These are phyloP conservation scores for Phylloscopus trochiloides DNA, from an alignment of 2,113 vertebrate species.

Conservation along the genomic window DNA sequence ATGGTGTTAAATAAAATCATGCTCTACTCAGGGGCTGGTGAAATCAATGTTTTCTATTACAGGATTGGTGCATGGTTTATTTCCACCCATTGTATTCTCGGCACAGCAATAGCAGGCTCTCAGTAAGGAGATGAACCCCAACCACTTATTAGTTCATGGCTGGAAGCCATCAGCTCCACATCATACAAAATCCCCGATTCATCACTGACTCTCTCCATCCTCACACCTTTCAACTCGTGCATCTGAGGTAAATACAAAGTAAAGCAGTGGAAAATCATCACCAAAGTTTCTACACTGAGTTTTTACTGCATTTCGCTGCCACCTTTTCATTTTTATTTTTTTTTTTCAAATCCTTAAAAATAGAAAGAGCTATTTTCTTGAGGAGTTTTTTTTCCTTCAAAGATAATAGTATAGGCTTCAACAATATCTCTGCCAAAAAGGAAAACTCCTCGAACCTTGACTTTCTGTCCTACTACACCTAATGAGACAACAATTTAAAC, in stretches of 20 bases:
- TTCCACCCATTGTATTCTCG: neutral
- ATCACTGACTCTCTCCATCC: slow-evolving; percentile 9
- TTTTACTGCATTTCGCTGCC: neutral
- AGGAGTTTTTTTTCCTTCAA: neutral
- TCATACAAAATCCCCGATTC: slow-evolving; percentile 30
- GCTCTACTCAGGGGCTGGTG: neutral
- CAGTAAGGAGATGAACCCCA: slow-evolving; percentile 40
- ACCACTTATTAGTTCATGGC: slow-evolving; percentile 57
- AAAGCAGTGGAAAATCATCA: slow-evolving; percentile 28
- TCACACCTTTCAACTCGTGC: neutral
- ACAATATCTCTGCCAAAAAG: slow-evolving; percentile 55
- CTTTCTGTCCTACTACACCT: slow-evolving; percentile 75
- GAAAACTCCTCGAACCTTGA: slow-evolving; percentile 75
- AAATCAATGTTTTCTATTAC: slow-evolving; percentile 24
- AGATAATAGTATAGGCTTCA: slow-evolving; percentile 44
- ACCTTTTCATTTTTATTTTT: neutral
- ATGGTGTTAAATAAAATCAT: neutral
- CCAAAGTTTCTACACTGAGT: slow-evolving; percentile 21
- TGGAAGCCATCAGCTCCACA: slow-evolving; percentile 46
- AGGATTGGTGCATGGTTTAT: neutral
- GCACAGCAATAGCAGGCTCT: slow-evolving; percentile 23
- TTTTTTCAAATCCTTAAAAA: neutral
- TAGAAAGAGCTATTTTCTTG: slow-evolving; percentile 7
- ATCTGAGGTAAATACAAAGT: slow-evolving; percentile 38
- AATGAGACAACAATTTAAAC: slow-evolving; percentile 85